Evolutionary conservation across 2,888 invertebrate species (phyloP), one percentile per base, ranked within the genome.

Genomic region (Rosalia funebris): DNA sequence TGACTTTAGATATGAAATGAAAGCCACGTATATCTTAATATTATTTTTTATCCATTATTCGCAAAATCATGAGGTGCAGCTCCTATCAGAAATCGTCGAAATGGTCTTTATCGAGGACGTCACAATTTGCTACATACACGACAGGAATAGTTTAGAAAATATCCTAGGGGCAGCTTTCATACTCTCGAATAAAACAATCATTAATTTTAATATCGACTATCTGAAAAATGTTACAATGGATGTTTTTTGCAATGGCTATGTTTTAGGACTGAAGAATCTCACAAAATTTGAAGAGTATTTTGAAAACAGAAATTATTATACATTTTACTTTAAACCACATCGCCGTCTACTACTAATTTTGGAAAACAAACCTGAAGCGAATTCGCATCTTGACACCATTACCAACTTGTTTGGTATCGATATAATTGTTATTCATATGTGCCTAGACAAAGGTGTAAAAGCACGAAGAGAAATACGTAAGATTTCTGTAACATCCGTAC

Each of bases 241-340:
- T 32, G 19, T 47, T 7, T 39, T 34, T 17, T 42, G 50, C 14
- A 36, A 42, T 11, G 54, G 47, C 16, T 57, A 42, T 11, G 52
- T 47, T 15, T 11, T 50, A 14, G 10, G 5, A 1, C 9, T 50
- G 16, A 50, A 20, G 1, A 39, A 41, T 10, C 0, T 16, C 10
- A 5, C 5, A 1, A 15, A 25, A 31, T 39, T 50, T 12, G 48
- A 50, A 15, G 25, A 50, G 5, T 50, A 50, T 15, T 50, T 50
- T 25, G 1, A 11, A 7, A 20, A 50, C 7, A 50, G 11, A 16
- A 14, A 20, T 9, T 12, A 5, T 1, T 50, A 50, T n/a, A 15
- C 25, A 1, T 50, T 50, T 11, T 50, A 39, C 15, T 50, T 50
- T 11, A 50, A 50, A 31, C 50, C 50, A 1, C 50, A 50, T 9